Base-by-base conservation (phyloP, 2,888 invertebrate genomes). In the Muscina levida region DNA sequence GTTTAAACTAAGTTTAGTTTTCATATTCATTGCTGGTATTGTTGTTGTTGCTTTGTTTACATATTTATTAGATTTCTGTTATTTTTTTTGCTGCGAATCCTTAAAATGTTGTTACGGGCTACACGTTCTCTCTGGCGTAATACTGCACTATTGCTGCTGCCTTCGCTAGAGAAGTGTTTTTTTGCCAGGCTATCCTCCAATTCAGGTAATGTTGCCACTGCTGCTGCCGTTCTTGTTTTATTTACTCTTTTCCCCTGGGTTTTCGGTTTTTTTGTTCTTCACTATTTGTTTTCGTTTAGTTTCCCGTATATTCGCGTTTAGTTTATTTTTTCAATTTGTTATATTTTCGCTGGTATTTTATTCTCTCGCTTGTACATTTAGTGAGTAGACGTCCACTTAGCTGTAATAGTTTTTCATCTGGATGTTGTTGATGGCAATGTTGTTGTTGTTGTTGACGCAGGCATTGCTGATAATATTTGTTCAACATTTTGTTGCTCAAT, bases 291-390 rank as follows among this genome's bases (percentile, higher is more conserved):
- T 4, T 22, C 11, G 51, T 51, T 51, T 15, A 15, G 17, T 48
- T 48, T 48, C 15, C 17, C 5, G 15, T 15, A 3, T n/a, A 48
- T 48, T 48, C 17, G 17, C 51, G 62, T 62, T 62, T 62, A 62
- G 62, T 62, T 62, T 62, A 62, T 62, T 17, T 62, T 62, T 62
- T 62, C 62, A 62, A 62, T 62, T 62, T 62, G 62, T 42, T 62
- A 37, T 10, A 62, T 62, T 62, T 62, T 62, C 62, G 62, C 42
- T 62, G 62, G 42, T 62, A 22, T 17, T 62, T 62, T 42, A 42
- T 62, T 22, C 13, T n/a, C 13, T 13, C n/a, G 6, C 2, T 44
- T 10, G 44, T 44, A 13, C 44, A 31, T 39, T 37, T 37, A 13
- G 19, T 22, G 62, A 19, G 53, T 22, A 10, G 48, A 37, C 31